Percentiles rank a stretch among this genome's conserved stretches.
Evolutionary conservation across 2,797 vertebrate species (phyloP).

Genomic region (Salmo trutta): DNA sequence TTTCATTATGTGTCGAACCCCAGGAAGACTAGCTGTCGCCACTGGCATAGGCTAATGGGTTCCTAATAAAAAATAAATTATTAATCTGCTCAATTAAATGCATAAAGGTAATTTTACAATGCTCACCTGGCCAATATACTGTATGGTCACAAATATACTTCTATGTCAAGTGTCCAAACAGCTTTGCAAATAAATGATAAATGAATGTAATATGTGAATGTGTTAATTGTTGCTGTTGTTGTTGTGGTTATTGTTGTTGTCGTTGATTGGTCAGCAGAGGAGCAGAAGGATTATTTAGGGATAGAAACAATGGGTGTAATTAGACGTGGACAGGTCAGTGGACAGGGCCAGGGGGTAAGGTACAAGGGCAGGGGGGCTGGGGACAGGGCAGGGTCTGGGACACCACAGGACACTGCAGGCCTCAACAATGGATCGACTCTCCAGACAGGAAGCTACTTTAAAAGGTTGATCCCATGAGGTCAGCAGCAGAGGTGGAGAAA

Average conservation of each 20-base stretch:
- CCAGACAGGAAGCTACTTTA: constrained; percentile 42
- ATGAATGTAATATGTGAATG: too few species aligned
- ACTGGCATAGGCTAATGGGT: too few species aligned
- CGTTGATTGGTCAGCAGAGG: background rate
- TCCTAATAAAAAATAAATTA: too few species aligned
- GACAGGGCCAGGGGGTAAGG: background rate
- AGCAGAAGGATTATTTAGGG: background rate
- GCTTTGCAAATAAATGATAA: background rate
- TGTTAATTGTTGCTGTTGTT: too few species aligned
- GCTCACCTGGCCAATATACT: background rate
- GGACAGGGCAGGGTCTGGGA: constrained; percentile 23
- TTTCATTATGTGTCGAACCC: too few species aligned
- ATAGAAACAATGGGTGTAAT: background rate
- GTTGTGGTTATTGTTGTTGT: too few species aligned
- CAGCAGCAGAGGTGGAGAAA: constrained; percentile 14
- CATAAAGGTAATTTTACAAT: background rate
- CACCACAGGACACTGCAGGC: constrained; percentile 50
- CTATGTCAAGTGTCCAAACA: background rate
- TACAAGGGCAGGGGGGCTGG: background rate
- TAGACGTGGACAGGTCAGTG: background rate
- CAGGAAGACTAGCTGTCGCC: too few species aligned
- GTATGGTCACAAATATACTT: background rate
- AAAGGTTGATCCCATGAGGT: constrained; percentile 34
- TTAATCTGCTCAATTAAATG: background rate
- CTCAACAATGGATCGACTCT: constrained; percentile 41